Base-by-base conservation (phyloP, 2,797 vertebrate species). In the Anisognathus igniventris region DNA sequence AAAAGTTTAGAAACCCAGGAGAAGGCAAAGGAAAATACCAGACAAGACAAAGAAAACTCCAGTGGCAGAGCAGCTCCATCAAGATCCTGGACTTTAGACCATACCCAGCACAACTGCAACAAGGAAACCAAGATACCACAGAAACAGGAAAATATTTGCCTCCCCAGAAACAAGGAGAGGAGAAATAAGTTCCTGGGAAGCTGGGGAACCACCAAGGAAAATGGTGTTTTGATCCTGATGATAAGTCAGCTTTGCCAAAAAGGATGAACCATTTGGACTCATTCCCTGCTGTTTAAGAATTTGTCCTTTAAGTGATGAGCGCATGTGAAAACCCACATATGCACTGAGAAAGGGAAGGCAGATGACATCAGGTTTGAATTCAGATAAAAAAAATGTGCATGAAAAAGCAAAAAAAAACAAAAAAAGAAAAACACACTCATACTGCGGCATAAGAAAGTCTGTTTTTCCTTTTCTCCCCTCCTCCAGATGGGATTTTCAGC, bases 301-400 rank as follows among this genome's bases (percentile, higher is more conserved):
- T 75, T 90, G 76, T 86, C 71, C 57, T 56, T 60, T 40, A 89
- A 95, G 28, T 61, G 88, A 95, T 67, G 57, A 83, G 72, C 0
- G 0, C 0, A 0, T 90, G 67, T 76, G 71, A 88, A 94, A 92
- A 72, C 24, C 48, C 57, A 47, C 67, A 78, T 60, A 76, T 76
- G 45, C 44, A 35, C 60, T 42, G 60, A 73, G 48, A 35, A 86
- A 72, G 13, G 27, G 37, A 84, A 93, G 47, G 40, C 33, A 86
- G 45, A 84, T 90, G 64, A 92, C 56, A 88, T 73, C 48, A 86
- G 71, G 19, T 37, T 90, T 90, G 74, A 95, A 86, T 79, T 67
- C 64, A 94, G 70, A 93, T 79, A 28, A 95, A 40, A 95, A 93
- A 84, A 85, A 88, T 51, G 31, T 67, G 18, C 40, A 54, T 44